These are phyloP conservation scores for Manacus vitellinus DNA, from an alignment of 2,113 vertebrate genomes.

Conservation along the genomic window DNA sequence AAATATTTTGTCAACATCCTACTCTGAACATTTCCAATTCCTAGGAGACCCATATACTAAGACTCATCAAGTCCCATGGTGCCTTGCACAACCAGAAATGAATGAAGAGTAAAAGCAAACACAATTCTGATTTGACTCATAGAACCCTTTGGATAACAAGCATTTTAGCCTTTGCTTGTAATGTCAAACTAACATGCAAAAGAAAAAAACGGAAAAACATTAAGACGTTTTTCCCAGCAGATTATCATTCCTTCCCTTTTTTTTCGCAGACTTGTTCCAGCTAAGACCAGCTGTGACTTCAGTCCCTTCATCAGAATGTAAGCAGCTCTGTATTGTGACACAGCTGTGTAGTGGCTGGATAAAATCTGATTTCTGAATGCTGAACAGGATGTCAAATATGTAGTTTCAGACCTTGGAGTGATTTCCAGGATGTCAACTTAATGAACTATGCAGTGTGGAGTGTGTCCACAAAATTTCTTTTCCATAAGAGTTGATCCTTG, in stretches of 20 bases:
- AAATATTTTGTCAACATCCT: slow-evolving; percentile 36
- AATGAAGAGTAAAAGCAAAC: neutral
- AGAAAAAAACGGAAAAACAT: neutral
- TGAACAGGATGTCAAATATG: neutral
- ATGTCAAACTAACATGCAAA: neutral
- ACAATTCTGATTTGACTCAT: neutral
- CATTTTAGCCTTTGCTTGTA: slow-evolving; percentile 37
- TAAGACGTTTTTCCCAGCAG: neutral
- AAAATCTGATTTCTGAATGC: neutral
- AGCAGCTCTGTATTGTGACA: neutral
- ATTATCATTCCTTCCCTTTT: neutral
- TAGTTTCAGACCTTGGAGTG: neutral
- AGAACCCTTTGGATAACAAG: neutral
- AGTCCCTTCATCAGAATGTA: neutral
- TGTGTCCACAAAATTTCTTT: neutral
- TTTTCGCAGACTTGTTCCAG: neutral
- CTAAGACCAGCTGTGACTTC: neutral
- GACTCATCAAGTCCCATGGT: neutral
- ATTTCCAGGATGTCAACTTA: neutral
- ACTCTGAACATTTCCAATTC: slow-evolving; percentile 36
- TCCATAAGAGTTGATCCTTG: neutral
- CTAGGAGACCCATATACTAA: neutral
- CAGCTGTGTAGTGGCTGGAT: neutral
- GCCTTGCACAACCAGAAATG: neutral
- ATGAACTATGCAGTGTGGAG: neutral